Base-by-base conservation (phyloP, 2,797 vertebrate genomes). In the Sebastes cheni region DNA sequence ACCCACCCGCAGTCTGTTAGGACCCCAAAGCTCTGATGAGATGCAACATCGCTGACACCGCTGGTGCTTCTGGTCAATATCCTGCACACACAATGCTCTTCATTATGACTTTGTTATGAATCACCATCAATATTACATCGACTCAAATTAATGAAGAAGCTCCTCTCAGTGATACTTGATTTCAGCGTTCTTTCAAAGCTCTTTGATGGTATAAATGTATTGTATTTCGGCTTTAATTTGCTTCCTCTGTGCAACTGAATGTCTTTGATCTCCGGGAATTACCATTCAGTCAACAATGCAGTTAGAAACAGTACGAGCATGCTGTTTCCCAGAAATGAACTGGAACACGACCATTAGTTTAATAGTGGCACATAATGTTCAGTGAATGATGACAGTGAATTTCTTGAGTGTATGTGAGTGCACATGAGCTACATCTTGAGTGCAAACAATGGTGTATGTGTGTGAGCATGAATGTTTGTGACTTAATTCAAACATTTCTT, bases 51-150 rank as follows among this genome's bases (percentile, higher is more conserved):
- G 62, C 83, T 79, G 80, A 91, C 88, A 75, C 81, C 69, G 77
- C 74, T 70, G 75, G 62, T 58, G 77, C 72, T 80, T 23, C 59
- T 72, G 79, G 83, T 91, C 90, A 86, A 89, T 81, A 82, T 75
- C 81, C 80, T 86, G 72, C 80, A 69, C 64, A 75, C 66, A 81
- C 68, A 55, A n/a, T 66, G 54, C 22, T 72, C 74, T 71, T 90
- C 78, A 81, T 90, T 85, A 81, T 77, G 82, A 83, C 78, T 90
- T 77, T 75, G 73, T 84, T 87, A 67, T 81, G 79, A 90, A 71
- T 85, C 39, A 18, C 27, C 64, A 80, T 89, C 56, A 69, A 86
- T 83, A 88, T 81, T 58, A 42, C 70, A 80, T 65, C 2, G 14
- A 79, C 69, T 73, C 55, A 56, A 72, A 58, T 64, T 72, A 86